Evolutionary conservation across 2,113 vertebrate genomes (phyloP), one percentile per base, ranked within the genome.

Genomic region (Passerina amoena): DNA sequence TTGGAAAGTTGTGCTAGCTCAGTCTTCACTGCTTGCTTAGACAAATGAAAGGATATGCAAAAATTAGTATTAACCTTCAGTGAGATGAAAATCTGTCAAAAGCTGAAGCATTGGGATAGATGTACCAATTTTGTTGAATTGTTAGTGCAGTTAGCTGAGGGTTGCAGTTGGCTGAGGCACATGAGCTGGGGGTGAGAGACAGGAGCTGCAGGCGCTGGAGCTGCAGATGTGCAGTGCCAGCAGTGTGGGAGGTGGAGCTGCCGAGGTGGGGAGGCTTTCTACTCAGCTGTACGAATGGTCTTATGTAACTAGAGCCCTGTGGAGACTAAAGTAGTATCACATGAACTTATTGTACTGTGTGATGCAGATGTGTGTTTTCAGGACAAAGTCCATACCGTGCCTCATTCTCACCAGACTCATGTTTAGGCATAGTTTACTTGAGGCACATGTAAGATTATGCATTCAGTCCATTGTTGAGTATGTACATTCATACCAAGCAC

Each of bases 181-280:
- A 1, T 0, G 5, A 73, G 47, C 60, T 70, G 73, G n/a, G 7
- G 48, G 8, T 23, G 30, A 79, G 83, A n/a, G n/a, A 12, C 14
- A 0, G 42, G n/a, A 83, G 72, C 48, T 60, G 2, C 54, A 14
- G 60, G 25, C 5, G 0, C 54, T 59, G 44, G 27, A 25, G 70
- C 79, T 82, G 61, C 53, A 38, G 76, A 28, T 0, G 0, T 18
- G 42, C n/a, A 24, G 54, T 0, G 0, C 27, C 31, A 2, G 31
- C 61, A 37, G 23, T 3, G 35, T 61, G 63, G 59, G 59, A 68
- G 42, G 48, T 0, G 0, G 33, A 70, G 25, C 18, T 82, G 65
- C 60, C 0, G 0, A 47, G 48, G 4, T 23, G 37, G 16, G 31
- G 42, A 83, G 37, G 9, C 8, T 38, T 90, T 90, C 64, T 70